Conservation (phyloP, 2,888 invertebrate genomes). For the Tyria jacobaeae region DNA sequence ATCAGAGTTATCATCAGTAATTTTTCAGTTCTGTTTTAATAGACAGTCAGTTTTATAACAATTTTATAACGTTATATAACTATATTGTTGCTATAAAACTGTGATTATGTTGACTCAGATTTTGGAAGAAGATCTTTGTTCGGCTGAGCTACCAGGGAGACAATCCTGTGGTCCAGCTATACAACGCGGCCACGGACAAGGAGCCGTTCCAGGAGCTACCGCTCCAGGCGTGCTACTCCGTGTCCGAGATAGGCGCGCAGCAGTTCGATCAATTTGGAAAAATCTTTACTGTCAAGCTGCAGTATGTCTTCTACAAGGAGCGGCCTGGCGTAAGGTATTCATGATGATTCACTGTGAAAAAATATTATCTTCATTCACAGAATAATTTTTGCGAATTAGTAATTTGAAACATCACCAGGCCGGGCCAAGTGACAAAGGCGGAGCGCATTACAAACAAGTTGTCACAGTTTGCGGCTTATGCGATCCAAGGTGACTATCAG, state of each 20-base stretch:
- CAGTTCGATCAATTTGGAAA: conserved; percentile 99
- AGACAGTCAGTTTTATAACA: too few relatives aligned
- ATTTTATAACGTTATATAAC: too few relatives aligned
- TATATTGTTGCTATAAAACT: too few relatives aligned
- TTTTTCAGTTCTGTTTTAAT: too few relatives aligned
- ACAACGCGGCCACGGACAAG: conserved; percentile 93
- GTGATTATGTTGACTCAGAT: conserved; percentile 77
- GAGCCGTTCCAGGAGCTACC: conserved; percentile 98
- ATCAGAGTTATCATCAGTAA: too few relatives aligned
- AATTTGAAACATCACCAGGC: conserved; percentile 77
- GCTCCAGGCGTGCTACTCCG: conserved; percentile 97
- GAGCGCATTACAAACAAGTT: conserved; percentile 96
- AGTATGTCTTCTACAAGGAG: conserved; percentile 99
- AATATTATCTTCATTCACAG: not conserved
- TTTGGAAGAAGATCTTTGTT: conserved; percentile 99
- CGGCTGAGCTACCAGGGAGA: conserved; percentile 92
- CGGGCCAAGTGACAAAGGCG: conserved; percentile 97
- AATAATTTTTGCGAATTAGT: not conserved
- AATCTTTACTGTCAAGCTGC: conserved; percentile 98
- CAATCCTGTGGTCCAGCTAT: conserved; percentile 94
- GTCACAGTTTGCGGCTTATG: conserved; percentile 97
- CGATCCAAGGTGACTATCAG: conserved; percentile 97
- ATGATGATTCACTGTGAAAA: not conserved
- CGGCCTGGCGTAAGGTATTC: conserved; percentile 93
- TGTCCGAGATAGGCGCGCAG: conserved; percentile 97